Base-by-base conservation (phyloP, 2,888 invertebrate genomes). In the Melolontha melolontha region DNA sequence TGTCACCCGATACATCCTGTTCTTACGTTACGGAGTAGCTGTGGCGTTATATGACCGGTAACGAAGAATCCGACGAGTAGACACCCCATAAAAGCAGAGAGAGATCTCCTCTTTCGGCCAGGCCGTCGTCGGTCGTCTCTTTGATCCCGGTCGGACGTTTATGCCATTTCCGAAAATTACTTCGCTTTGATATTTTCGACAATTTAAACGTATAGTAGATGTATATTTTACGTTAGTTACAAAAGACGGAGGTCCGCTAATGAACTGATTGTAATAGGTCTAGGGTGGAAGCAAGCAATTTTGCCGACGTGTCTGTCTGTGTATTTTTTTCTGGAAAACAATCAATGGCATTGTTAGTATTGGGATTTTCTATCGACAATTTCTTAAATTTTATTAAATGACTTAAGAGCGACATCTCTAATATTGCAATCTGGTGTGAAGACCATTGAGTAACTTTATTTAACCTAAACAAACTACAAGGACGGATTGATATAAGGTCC, bases 1-100 rank as follows among this genome's bases (percentile, higher is more conserved):
- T 66, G 73, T 68, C 66, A 73, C 65, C 52, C 67, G 73, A 73
- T 73, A 73, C 73, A 71, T 73, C 73, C 73, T 72, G 73, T 72
- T 62, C 66, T 71, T 70, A 40, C 54, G 52, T 64, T 66, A 68
- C 57, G 41, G 68, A 69, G 67, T 68, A 70, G 68, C 66, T 68
- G 67, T 70, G 67, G 71, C 70, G 68, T 69, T 50, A 67, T 68
- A 68, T 68, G 72, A 63, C 27, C 73, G 70, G 70, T 66, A 65
- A 68, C 69, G 59, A 62, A 66, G 69, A 64, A 44, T 54, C 50
- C 42, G 64, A 66, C 64, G 69, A 66, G 69, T 64, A 68, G 52
- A 68, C 71, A 70, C 62, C 42, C 40, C 34, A 34, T 34, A 34
- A 47, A 44, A 44, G 29, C 59, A 47, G 16, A 44, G 34, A 14